Base-by-base conservation (phyloP, 2,888 invertebrate species). In the Sesia bembeciformis region DNA sequence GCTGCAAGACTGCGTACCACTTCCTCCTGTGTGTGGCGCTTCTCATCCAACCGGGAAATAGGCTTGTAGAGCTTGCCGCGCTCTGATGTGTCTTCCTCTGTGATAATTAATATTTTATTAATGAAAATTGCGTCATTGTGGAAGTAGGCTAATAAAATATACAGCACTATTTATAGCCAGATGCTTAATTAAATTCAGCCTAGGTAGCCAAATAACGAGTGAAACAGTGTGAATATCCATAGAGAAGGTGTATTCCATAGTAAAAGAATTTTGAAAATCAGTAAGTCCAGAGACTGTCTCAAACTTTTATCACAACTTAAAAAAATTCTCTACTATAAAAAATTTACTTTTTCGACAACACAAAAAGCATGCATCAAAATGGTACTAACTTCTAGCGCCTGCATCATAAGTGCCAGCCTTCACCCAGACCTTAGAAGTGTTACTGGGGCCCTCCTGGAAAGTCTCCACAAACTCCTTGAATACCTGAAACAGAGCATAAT, bases 351-450 rank as follows among this genome's bases (percentile, higher is more conserved):
- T 2, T 87, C 82, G 0, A 92, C 78, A 46, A 46, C n/a, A 46
- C 7, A 3, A 46, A 46, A 8, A 4, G 4, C 52, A 92, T 8
- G 4, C 52, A 92, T 81, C 66, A 94, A 92, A 51, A 50, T n/a
- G 39, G 57, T 54, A 85, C 92, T 91, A 89, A 96, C 96, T 95
- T 90, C 97, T 91, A 60, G 96, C 95, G 40, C 97, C 97, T 53
- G 97, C 97, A 93, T 98, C 97, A 70, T 98, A 98, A 0, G 98
- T 97, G 54, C 98, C 98, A 56, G 98, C 99, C 85, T 98, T 97
- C 4, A 99, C 96, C 97, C 99, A 99, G 50, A 98, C 94, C 88
- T 98, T 98, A 4, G 94, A 93, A 8, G 95, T 93, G 52, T 92
- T 91, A 54, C 93, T 92, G 0, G 95, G 94, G 0, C 93, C 92